Evolutionary conservation across 1,140 invertebrate genomes (phyloP).

Genomic region (Cotesia chilonis): DNA sequence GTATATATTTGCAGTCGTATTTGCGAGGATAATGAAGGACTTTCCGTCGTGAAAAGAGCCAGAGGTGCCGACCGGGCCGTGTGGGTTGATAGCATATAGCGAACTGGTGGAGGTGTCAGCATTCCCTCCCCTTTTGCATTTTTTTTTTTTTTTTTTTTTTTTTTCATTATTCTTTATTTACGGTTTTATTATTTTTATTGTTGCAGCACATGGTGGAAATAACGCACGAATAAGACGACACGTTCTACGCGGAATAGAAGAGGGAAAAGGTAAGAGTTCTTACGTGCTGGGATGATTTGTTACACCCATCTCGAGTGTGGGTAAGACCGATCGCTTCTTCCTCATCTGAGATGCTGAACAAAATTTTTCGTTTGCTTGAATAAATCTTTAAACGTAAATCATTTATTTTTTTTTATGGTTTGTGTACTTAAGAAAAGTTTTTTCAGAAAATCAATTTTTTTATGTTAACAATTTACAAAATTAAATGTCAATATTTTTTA

Average conservation of each 20-base stretch:
- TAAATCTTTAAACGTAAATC: too few relatives aligned
- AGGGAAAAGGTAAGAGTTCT: conserved; percentile 17
- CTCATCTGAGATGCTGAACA: conserved; percentile 4
- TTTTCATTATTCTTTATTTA: not conserved
- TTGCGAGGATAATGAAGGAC: conserved; percentile 37
- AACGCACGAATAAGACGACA: not conserved
- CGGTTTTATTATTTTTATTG: not conserved
- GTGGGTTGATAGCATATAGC: conserved; percentile 13
- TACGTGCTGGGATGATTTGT: conserved; percentile 38
- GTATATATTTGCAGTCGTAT: conserved; percentile 30
- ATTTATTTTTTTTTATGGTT: too few relatives aligned
- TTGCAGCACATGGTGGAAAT: conserved; percentile 1
- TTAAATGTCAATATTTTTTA: too few relatives aligned
- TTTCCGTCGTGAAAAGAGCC: conserved; percentile 33
- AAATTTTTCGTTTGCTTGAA: conserved; percentile 5
- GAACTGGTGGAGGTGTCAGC: conserved; percentile 3
- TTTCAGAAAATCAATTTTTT: too few relatives aligned
- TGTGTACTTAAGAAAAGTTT: too few relatives aligned
- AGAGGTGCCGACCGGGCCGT: conserved; percentile 27
- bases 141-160: not conserved
- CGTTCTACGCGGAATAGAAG: not conserved
- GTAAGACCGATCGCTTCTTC: conserved; percentile 37
- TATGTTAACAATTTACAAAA: too few relatives aligned
- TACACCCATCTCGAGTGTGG: conserved; percentile 33
- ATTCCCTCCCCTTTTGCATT: conserved; percentile 5